phyloP scores from a whole-genome alignment of 2,797 vertebrate species.

The Falco cherrug region DNA sequence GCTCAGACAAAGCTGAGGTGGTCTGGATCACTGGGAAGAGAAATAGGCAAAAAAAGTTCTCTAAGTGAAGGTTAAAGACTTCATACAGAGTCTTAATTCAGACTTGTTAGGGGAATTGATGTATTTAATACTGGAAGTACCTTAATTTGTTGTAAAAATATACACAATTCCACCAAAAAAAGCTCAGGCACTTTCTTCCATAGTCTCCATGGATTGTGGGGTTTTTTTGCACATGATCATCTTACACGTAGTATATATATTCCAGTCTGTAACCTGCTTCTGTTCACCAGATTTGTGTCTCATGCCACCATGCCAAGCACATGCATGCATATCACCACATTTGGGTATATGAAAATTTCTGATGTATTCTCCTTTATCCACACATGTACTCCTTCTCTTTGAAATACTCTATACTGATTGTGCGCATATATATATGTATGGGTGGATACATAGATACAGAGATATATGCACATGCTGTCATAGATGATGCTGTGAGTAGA shows the following conservation, averaged over 20 bases:
- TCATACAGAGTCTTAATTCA: neutral
- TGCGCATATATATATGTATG: neutral
- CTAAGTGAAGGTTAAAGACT: neutral
- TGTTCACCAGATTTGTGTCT: neutral
- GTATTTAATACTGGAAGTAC: neutral
- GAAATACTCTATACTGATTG: neutral
- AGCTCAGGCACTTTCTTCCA: neutral
- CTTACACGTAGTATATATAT: neutral
- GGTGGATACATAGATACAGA: neutral
- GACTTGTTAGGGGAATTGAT: neutral
- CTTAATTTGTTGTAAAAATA: neutral
- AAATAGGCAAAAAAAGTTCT: neutral
- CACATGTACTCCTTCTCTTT: neutral
- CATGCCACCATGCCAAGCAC: rapidly evolving
- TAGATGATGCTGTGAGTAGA: neutral
- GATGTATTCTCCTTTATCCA: neutral
- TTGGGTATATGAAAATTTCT: neutral
- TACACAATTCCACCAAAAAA: neutral
- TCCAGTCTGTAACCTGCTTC: neutral
- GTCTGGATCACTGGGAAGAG: neutral
- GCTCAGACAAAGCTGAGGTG: neutral
- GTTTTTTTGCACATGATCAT: neutral
- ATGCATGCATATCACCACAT: rapidly evolving
- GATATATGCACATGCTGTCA: neutral
- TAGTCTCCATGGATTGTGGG: neutral